Evolutionary conservation across 2,797 vertebrate genomes (phyloP).

Genomic region (Cynopterus sphinx): DNA sequence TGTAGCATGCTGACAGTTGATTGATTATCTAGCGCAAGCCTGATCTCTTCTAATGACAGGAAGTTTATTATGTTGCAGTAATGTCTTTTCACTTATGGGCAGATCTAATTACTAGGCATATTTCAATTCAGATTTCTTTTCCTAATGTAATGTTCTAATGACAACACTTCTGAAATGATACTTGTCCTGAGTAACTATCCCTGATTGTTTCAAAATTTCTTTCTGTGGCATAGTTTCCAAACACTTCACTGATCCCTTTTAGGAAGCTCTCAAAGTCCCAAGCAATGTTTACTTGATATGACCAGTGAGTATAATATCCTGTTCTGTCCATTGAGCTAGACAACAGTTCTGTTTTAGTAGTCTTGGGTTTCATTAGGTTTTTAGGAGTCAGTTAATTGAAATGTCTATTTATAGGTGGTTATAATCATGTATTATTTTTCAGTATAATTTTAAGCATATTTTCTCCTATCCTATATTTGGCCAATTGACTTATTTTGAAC

Average conservation of each 20-base stretch:
- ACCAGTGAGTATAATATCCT: not conserved
- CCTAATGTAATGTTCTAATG: not conserved
- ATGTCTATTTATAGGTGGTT: not conserved
- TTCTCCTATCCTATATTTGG: not conserved
- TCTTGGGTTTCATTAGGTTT: not conserved
- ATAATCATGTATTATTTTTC: not conserved
- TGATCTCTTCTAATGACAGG: not conserved
- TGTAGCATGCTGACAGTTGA: not conserved
- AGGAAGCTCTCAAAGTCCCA: not conserved
- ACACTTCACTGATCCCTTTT: not conserved
- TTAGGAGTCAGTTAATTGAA: not conserved
- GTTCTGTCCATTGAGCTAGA: not conserved
- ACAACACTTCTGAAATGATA: conserved; percentile 15
- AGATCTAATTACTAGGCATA: not conserved
- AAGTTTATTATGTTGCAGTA: not conserved
- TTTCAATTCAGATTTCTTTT: conserved; percentile 31
- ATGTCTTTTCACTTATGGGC: not conserved
- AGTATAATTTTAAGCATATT: not conserved
- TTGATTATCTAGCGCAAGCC: not conserved
- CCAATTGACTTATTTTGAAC: conserved; percentile 16
- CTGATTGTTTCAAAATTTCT: conserved; percentile 23
- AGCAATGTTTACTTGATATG: not conserved
- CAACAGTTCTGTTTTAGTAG: not conserved
- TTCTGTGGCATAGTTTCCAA: not conserved
- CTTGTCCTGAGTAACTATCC: not conserved